Percentiles rank a stretch among this genome's conserved stretches.
These are phyloP conservation scores for Ptilorrhoa leucosticta DNA, from an alignment of 2,113 vertebrate genomes.

Conservation along the genomic window DNA sequence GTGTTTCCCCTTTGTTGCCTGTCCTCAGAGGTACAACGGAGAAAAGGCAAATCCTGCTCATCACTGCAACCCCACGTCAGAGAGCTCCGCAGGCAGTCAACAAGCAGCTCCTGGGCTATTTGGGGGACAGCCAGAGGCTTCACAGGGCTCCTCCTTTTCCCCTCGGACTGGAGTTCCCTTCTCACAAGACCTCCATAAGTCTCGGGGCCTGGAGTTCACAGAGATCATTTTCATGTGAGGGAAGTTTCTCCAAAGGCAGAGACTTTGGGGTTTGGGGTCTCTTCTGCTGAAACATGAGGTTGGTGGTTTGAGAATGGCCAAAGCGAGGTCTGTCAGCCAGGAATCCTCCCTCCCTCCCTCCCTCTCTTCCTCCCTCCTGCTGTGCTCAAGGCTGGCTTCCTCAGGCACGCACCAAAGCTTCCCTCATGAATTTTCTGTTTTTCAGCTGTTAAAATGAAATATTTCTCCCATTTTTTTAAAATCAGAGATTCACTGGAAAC, in stretches of 20 bases:
- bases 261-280: not conserved
- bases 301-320: not conserved
- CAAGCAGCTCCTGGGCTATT: not conserved
- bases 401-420: not conserved
- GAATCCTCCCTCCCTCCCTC: not conserved
- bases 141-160: not conserved
- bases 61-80: not conserved
- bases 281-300: fast-evolving
- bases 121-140: not conserved
- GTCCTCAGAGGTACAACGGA: not conserved
- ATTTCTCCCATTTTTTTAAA: not conserved
- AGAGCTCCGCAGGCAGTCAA: not conserved
- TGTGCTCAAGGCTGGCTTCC: not conserved
- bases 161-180: fast-evolving
- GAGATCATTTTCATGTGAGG: fast-evolving
- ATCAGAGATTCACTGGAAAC: not conserved
- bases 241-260: not conserved
- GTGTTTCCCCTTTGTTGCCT: not conserved
- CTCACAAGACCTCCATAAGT: fast-evolving
- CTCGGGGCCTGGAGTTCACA: not conserved
- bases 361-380: not conserved
- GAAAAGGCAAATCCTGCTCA: not conserved
- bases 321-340: not conserved
- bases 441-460: not conserved
- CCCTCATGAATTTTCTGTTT: not conserved